Evolutionary conservation across 1,140 invertebrate genomes (phyloP).

Genomic region (Anadara kagoshimensis): DNA sequence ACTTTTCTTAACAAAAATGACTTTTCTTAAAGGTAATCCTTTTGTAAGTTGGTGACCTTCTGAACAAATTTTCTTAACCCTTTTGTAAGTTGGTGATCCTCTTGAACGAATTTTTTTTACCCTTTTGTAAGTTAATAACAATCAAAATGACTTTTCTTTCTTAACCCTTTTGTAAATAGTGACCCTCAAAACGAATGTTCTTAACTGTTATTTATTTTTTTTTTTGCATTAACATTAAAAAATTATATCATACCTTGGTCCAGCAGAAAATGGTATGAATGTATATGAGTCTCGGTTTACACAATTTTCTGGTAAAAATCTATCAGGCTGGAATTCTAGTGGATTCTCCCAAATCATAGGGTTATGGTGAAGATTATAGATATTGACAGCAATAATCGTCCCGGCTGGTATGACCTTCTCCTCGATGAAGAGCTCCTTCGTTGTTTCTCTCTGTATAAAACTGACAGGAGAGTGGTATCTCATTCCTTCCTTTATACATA

Average conservation of each 20-base stretch:
- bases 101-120: neutral
- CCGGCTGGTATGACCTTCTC: slow-evolving; percentile 43
- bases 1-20: too few species aligned
- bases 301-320: slow-evolving; percentile 50
- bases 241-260: slow-evolving; percentile 43
- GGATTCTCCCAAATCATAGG: slow-evolving; percentile 49
- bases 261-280: slow-evolving; percentile 60
- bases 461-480: slow-evolving; percentile 74
- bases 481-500: slow-evolving; percentile 70
- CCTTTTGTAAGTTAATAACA: too few species aligned
- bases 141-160: too few species aligned
- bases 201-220: neutral
- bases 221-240: neutral
- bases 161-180: too few species aligned
- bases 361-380: slow-evolving; percentile 54
- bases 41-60: neutral
- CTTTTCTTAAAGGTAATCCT: neutral
- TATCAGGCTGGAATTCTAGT: slow-evolving; percentile 50
- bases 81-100: neutral
- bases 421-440: slow-evolving; percentile 77
- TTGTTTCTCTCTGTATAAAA: slow-evolving; percentile 82
- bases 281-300: slow-evolving; percentile 38
- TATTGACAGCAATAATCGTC: slow-evolving; percentile 34
- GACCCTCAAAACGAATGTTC: too few species aligned
- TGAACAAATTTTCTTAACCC: neutral